Conservation (phyloP, 1,140 invertebrate species). For the Caenorhabditis remanei region DNA sequence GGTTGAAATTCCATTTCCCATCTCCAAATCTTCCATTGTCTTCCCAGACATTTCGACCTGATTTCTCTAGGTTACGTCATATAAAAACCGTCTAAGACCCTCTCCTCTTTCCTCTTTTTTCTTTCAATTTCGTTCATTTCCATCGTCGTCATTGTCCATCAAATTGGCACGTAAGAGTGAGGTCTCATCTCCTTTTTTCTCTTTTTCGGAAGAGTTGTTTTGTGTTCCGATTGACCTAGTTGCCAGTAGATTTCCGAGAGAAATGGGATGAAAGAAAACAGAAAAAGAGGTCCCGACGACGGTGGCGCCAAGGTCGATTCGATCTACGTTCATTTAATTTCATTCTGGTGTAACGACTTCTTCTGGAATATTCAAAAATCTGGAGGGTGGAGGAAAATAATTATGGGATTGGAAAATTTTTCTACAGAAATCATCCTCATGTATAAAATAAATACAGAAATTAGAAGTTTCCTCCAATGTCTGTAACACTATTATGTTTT, state of each 20-base stretch:
- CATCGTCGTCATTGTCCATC: conserved; percentile 9
- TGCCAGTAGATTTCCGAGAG: conserved; percentile 12
- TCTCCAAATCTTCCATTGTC: neutral
- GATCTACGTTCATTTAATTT: conserved; percentile 1
- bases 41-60: neutral
- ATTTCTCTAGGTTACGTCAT: conserved; percentile 20
- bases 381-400: neutral
- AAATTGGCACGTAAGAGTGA: conserved; percentile 45
- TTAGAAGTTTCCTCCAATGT: too few species aligned
- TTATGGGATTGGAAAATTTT: too few species aligned
- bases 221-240: conserved; percentile 52
- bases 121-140: neutral
- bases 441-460: too few species aligned
- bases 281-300: conserved; percentile 26
- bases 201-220: conserved; percentile 30
- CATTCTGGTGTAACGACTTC: neutral
- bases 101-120: neutral
- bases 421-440: too few species aligned
- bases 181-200: neutral
- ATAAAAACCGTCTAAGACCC: conserved; percentile 24
- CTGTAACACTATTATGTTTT: too few species aligned
- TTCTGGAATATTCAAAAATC: neutral
- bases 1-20: neutral
- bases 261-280: neutral
- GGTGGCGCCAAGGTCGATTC: conserved; percentile 47